A percentile compares a stretch with the other conserved stretches of the same genome.
phyloP scores from a whole-genome alignment of 2,797 vertebrate species.

The Rhinella marina region DNA sequence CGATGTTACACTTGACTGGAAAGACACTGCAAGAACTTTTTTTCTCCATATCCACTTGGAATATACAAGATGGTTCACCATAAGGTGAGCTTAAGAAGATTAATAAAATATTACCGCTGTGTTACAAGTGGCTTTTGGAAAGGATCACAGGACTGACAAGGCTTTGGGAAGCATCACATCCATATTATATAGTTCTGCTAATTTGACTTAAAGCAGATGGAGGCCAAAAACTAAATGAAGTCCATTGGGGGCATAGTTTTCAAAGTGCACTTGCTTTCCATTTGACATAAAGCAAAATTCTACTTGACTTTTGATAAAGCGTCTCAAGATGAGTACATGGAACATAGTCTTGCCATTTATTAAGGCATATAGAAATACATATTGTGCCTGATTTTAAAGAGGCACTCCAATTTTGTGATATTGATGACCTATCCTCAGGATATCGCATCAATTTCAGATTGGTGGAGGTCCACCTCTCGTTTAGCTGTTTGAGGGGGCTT shows the following conservation, averaged over 20 bases:
- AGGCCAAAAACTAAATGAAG: not conserved
- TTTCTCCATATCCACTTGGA: not conserved
- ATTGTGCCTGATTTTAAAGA: not conserved
- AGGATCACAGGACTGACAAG: slow-evolving; percentile 2
- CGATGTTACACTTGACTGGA: slow-evolving; percentile 28
- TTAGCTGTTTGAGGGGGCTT: no score
- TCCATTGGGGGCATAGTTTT: not conserved
- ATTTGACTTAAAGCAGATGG: not conserved
- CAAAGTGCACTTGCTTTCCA: not conserved
- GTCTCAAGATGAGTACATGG: not conserved
- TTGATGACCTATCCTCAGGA: no score
- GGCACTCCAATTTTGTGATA: no score
- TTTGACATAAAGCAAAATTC: not conserved
- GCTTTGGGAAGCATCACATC: not conserved
- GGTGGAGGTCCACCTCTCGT: no score
- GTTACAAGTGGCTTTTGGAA: slow-evolving; percentile 13
- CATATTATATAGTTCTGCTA: not conserved
- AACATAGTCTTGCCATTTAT: not conserved
- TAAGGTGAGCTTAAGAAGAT: slow-evolving; percentile 28
- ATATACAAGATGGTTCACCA: slow-evolving; percentile 1
- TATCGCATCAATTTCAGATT: no score
- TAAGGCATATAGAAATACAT: not conserved
- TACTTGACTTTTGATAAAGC: not conserved
- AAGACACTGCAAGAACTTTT: not conserved
- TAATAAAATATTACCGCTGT: slow-evolving; percentile 18